A percentile compares a stretch with the other conserved stretches of the same genome.
Conservation (phyloP, 2,888 invertebrate genomes). For the Cremastinae sp. region DNA sequence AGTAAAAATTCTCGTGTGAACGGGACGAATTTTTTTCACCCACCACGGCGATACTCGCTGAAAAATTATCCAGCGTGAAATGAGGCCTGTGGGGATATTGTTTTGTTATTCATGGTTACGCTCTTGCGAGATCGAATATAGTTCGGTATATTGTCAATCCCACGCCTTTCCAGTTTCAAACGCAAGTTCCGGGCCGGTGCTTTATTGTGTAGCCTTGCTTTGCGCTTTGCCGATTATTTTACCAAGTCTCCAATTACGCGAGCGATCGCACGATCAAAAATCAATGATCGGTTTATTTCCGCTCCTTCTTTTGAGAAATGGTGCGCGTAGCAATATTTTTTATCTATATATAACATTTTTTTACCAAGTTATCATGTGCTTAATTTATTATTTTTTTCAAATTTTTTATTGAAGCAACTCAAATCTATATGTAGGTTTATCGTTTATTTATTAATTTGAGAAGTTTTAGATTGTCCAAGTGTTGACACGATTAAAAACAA, state of each 20-base stretch:
- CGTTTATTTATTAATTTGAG: no score
- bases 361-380: no score
- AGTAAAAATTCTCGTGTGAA: neutral
- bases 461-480: no score
- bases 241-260: constrained; percentile 10
- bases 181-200: constrained; percentile 29
- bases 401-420: no score
- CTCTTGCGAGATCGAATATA: constrained; percentile 34
- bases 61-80: constrained; percentile 68
- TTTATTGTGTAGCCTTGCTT: constrained; percentile 11
- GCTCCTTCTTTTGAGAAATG: no score
- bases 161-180: constrained; percentile 33
- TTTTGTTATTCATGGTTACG: constrained; percentile 58
- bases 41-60: constrained; percentile 62
- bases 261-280: neutral
- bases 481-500: no score
- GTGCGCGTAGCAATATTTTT: no score
- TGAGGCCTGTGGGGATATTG: constrained; percentile 66
- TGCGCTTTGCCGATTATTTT: constrained; percentile 14
- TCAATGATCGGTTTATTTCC: constrained; percentile 1
- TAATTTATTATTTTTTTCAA: no score
- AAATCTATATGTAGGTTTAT: no score
- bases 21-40: constrained; percentile 3
- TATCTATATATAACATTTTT: no score
- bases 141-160: constrained; percentile 38